Evolutionary conservation across 2,888 invertebrate genomes (phyloP).

Genomic region (Chaitophorus viminalis): DNA sequence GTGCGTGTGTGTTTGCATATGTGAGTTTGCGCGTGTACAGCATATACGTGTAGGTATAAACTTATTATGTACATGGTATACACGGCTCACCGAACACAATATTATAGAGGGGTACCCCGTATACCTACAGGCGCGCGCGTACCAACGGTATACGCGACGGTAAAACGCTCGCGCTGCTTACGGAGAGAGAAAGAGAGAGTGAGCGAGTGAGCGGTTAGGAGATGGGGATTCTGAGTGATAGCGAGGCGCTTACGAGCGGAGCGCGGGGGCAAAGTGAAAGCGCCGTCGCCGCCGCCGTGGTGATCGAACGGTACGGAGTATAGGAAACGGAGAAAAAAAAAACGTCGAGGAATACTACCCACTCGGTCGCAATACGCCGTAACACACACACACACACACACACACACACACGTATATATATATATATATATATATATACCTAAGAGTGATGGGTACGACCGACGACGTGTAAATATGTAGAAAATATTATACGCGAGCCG

Average conservation of each 20-base stretch:
- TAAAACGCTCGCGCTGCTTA: not conserved
- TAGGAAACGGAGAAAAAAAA: not conserved
- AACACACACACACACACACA: not conserved
- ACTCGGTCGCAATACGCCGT: not conserved
- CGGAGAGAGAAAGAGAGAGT: not conserved
- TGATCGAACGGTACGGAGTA: not conserved
- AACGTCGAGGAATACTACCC: not conserved
- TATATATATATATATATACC: too few species aligned
- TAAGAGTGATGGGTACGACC: too few species aligned
- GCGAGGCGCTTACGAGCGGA: not conserved
- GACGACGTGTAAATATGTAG: too few species aligned
- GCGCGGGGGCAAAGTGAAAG: not conserved
- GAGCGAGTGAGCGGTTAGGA: not conserved
- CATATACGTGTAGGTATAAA: not conserved
- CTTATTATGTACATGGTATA: not conserved
- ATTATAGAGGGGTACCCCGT: too few species aligned
- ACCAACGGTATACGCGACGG: not conserved
- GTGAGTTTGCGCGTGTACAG: not conserved
- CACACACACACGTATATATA: not conserved
- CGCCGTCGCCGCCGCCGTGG: not conserved
- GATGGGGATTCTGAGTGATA: too few species aligned
- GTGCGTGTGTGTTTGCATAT: too few species aligned
- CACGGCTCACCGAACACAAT: too few species aligned
- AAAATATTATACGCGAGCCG: too few species aligned
- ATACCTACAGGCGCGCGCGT: not conserved